These are phyloP conservation scores for Micoletzkya japonica DNA, from an alignment of 2,888 invertebrate genomes.

Conservation along the genomic window DNA sequence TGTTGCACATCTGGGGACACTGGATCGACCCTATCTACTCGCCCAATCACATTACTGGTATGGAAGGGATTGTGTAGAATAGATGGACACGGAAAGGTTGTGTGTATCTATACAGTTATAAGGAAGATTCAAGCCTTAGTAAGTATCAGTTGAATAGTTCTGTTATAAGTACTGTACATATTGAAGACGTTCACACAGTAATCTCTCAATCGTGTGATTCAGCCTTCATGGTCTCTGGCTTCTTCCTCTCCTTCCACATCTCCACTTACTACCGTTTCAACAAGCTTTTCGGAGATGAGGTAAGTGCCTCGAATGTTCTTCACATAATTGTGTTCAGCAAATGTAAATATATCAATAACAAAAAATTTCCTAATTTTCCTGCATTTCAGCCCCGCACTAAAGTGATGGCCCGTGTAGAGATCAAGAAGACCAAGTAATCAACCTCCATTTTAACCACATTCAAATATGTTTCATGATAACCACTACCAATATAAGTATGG, in stretches of 20 bases:
- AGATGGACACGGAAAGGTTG: no score
- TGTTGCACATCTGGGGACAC: conserved; percentile 48
- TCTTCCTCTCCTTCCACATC: conserved; percentile 59
- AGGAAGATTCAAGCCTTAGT: no score
- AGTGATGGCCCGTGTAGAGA: conserved; percentile 3
- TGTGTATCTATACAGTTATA: no score
- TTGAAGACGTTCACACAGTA: conserved; percentile 19
- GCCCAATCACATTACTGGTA: conserved; percentile 46
- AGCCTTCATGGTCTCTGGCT: conserved; percentile 59
- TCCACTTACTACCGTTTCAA: conserved; percentile 44
- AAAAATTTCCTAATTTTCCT: not conserved
- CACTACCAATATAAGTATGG: not conserved
- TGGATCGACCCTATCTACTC: conserved; percentile 48
- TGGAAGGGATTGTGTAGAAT: no score
- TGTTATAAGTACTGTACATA: not conserved
- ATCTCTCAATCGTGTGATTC: conserved; percentile 29
- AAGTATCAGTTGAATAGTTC: no score
- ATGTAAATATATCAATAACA: not conserved
- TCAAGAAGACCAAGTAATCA: conserved; percentile 13
- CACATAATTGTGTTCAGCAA: not conserved
- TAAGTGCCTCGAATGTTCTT: not conserved
- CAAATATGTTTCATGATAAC: no score
- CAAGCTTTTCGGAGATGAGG: conserved; percentile 22
- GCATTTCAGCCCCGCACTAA: conserved; percentile 1
- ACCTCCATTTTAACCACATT: no score